Evolutionary conservation across 2,113 vertebrate species (phyloP).

Genomic region (Poicephalus gulielmi): DNA sequence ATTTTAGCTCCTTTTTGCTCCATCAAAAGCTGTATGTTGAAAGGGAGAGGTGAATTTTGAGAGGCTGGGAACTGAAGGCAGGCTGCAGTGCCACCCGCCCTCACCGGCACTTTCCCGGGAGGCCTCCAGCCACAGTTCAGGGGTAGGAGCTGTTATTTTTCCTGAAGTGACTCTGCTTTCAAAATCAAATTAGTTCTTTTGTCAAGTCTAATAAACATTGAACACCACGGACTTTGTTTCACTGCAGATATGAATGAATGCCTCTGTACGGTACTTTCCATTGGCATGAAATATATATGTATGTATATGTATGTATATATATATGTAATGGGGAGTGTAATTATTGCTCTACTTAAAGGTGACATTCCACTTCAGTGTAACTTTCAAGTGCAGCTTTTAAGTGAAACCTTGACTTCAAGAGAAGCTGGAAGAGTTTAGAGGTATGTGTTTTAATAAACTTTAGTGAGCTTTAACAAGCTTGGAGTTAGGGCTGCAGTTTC

Average conservation of each 20-base stretch:
- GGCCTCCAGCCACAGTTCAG: not conserved
- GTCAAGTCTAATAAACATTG: slow-evolving; percentile 21
- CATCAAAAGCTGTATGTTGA: not conserved
- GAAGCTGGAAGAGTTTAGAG: slow-evolving; percentile 6
- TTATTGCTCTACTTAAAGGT: slow-evolving; percentile 24
- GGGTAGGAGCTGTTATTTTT: not conserved
- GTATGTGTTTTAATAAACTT: not conserved
- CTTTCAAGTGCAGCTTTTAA: slow-evolving; percentile 41
- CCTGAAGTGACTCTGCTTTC: not conserved
- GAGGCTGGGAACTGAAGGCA: not conserved
- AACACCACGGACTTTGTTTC: slow-evolving; percentile 29
- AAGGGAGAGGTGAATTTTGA: not conserved
- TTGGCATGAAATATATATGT: not conserved
- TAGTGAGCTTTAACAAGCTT: not conserved
- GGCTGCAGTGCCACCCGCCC: not conserved
- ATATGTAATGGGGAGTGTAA: not conserved
- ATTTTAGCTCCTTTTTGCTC: slow-evolving; percentile 11
- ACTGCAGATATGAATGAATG: not conserved
- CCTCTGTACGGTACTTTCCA: not conserved
- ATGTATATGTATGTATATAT: not conserved
- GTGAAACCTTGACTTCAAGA: not conserved
- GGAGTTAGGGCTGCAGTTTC: not conserved
- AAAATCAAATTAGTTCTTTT: slow-evolving; percentile 38
- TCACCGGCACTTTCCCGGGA: not conserved
- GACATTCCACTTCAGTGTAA: slow-evolving; percentile 43